These are phyloP conservation scores for Papilio helenus DNA, from an alignment of 1,140 invertebrate genomes.

Conservation along the genomic window DNA sequence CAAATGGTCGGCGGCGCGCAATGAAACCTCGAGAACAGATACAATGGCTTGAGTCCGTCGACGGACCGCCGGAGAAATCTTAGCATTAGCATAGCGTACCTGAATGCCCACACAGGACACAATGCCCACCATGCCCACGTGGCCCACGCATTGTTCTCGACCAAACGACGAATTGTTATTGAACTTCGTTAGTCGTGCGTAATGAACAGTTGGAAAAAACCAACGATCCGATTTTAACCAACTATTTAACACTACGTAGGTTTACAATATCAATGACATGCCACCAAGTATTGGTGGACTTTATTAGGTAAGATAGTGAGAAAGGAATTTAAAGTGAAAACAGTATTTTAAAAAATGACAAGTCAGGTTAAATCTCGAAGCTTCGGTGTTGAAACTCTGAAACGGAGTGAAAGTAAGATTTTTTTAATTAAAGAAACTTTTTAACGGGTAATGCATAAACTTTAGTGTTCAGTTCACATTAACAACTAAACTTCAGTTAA, in stretches of 20 bases:
- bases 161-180: constrained; percentile 49
- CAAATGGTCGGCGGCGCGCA: constrained; percentile 63
- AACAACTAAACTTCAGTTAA: neutral
- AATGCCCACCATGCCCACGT: constrained; percentile 49
- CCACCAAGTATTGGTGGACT: neutral
- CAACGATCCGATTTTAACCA: neutral
- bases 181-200: constrained; percentile 47
- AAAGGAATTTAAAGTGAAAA: neutral
- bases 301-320: neutral
- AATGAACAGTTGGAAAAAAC: constrained; percentile 12
- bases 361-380: neutral
- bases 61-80: constrained; percentile 61
- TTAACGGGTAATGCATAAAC: neutral
- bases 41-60: constrained; percentile 60
- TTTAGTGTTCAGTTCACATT: neutral
- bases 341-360: neutral
- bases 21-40: constrained; percentile 64
- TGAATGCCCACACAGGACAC: constrained; percentile 57
- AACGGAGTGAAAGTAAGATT: neutral
- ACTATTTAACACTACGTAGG: constrained; percentile 1
- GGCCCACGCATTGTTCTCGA: constrained; percentile 53
- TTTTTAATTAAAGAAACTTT: too few relatives aligned
- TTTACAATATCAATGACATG: neutral
- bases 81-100: constrained; percentile 61
- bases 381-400: neutral